A percentile compares a stretch with the other conserved stretches of the same genome.
Evolutionary conservation across 1,140 invertebrate genomes (phyloP).

Genomic region (Antheraea mylitta): DNA sequence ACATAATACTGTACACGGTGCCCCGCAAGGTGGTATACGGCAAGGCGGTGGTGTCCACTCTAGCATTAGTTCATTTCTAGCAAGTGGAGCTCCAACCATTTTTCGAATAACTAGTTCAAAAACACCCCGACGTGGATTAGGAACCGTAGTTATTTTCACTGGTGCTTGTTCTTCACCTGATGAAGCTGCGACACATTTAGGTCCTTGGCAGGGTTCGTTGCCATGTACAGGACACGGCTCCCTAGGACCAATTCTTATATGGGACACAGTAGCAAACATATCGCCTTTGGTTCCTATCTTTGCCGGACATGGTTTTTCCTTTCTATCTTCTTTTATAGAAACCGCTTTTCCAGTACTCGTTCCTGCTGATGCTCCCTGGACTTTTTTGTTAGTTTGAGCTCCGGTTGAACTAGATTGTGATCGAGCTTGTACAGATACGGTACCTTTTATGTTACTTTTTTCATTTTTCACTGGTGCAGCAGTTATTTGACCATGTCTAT

Average conservation of each 20-base stretch:
- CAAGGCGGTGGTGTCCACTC: conserved; percentile 67
- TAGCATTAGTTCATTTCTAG: conserved; percentile 65
- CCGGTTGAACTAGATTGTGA: conserved; percentile 1
- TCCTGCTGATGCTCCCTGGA: conserved; percentile 29
- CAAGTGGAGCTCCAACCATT: conserved; percentile 61
- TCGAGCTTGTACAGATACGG: conserved; percentile 15
- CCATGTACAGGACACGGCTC: conserved; percentile 56
- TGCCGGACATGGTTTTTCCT: conserved; percentile 44
- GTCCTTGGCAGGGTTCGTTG: conserved; percentile 53
- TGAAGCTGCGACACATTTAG: conserved; percentile 50
- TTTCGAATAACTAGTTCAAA: conserved; percentile 66
- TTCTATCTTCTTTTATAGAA: conserved; percentile 51
- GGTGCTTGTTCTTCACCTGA: conserved; percentile 46
- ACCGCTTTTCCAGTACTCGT: conserved; percentile 42
- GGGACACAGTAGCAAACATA: conserved; percentile 56
- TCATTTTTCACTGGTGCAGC: conserved; percentile 26
- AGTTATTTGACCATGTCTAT: conserved; percentile 29
- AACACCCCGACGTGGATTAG: conserved; percentile 64
- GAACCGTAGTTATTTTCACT: conserved; percentile 54
- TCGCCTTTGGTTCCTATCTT: conserved; percentile 40
- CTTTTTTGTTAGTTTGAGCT: conserved; percentile 25
- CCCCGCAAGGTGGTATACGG: conserved; percentile 39
- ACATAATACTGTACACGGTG: conserved; percentile 36
- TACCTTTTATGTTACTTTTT: conserved; percentile 14
- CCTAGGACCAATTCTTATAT: conserved; percentile 56